Evolutionary conservation across 1,140 invertebrate species (phyloP), one percentile per base, ranked within the genome.

Genomic region (Conus ventricosus): DNA sequence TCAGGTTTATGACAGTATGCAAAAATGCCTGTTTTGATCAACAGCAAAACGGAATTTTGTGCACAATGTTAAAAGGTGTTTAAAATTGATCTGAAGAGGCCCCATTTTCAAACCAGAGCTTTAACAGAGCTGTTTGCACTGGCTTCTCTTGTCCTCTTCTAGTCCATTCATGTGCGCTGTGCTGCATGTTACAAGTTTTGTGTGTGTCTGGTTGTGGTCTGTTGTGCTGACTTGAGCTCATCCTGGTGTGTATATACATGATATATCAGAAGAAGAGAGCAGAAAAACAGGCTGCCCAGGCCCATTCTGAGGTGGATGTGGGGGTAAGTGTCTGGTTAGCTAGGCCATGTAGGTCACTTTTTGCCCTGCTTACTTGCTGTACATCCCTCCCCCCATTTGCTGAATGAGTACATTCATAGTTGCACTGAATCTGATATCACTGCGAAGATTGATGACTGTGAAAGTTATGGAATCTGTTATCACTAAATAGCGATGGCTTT

Each of bases 241-340:
- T 23, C 17, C 67, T 7, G 7, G 20, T 71, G 23, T 71, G 67
- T 71, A 20, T 20, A 63, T 71, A n/a, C 23, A 23, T 71, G 15
- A 71, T 71, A n/a, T 71, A 71, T 71, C 23, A 23, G 67, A 23
- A 71, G 20, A 71, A 71, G 11, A 71, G 6, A 71, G 63, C 67
- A 85, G n/a, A 27, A 85, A 85, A 85, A 53, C n/a, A 17, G 17
- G 63, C 39, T 7, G 39, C 63, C 54, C 83, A 60, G 23, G 83
- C 57, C 13, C 27, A 25, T 25, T 39, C 60, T 57, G 87, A 88
- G 20, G 80, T 84, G 39, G 87, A 88, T 11, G 10, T 88, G 63
- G 83, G 15, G 63, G 84, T 85, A 75, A 85, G 84, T 85, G 27
- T 23, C 25, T 6, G 75, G 11, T 71, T 85, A 71, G 63, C 25